phyloP scores from a whole-genome alignment of 2,797 vertebrate species.

The Brachyalestes nurse region DNA sequence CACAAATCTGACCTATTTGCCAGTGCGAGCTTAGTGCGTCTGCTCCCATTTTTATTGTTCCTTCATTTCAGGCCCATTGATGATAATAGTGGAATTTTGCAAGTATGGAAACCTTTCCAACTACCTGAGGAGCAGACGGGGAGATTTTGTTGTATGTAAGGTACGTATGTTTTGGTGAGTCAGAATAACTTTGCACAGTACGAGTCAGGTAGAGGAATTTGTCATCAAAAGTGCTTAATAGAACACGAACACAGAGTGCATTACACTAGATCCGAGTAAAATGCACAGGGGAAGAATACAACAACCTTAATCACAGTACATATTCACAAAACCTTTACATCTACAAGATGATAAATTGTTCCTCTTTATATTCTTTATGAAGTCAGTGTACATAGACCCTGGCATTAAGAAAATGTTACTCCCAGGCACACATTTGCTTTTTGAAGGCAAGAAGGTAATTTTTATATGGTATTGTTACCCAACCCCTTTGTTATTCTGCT shows the following conservation, averaged over 20 bases:
- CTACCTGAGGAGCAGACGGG: constrained; percentile 88
- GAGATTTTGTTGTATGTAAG: constrained; percentile 91
- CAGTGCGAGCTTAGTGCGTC: background rate
- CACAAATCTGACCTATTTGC: background rate
- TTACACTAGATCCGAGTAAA: background rate
- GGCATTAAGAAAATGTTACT: background rate
- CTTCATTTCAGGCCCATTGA: constrained; percentile 81
- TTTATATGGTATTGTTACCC: background rate
- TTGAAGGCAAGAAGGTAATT: background rate
- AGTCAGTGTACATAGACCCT: too few relatives aligned
- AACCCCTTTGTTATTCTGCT: background rate
- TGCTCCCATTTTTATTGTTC: background rate
- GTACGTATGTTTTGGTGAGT: constrained; percentile 66
- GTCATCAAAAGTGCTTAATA: background rate
- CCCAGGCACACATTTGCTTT: background rate
- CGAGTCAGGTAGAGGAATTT: background rate
- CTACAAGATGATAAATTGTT: too few relatives aligned
- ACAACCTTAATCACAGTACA: too few relatives aligned
- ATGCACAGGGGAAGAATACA: too few relatives aligned
- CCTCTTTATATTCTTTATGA: too few relatives aligned
- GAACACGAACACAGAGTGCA: background rate
- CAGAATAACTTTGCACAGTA: background rate
- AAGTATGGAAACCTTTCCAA: constrained; percentile 94
- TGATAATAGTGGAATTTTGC: constrained; percentile 97
- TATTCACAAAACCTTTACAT: too few relatives aligned